phyloP scores from a whole-genome alignment of 2,888 invertebrate genomes.

The Ypsolopha sequella region DNA sequence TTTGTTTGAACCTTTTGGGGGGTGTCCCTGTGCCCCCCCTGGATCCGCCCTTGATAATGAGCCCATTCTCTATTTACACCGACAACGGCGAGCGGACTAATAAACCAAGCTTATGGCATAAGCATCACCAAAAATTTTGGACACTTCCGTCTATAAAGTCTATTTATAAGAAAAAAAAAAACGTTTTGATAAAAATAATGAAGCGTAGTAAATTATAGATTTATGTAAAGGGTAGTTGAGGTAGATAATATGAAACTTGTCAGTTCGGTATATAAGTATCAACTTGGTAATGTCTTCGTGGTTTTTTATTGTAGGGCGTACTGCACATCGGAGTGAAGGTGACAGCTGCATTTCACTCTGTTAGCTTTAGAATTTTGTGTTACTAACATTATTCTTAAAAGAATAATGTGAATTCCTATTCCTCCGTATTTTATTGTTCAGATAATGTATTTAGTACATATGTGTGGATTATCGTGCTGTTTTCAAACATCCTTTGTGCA shows the following conservation, averaged over 20 bases:
- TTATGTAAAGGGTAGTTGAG: not conserved
- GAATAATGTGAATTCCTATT: not conserved
- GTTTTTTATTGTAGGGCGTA: not conserved
- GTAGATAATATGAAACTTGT: no score
- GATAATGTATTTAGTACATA: no score
- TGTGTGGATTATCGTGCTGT: no score
- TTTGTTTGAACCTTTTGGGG: no score
- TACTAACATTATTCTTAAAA: no score
- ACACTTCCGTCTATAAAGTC: no score
- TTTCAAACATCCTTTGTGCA: conserved; percentile 15
- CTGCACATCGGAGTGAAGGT: not conserved
- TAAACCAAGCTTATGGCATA: not conserved
- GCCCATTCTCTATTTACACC: no score
- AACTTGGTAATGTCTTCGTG: not conserved
- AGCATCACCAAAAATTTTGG: no score
- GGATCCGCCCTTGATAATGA: no score
- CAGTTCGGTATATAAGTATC: not conserved
- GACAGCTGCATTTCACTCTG: not conserved
- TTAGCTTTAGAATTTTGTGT: no score
- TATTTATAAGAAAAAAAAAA: no score
- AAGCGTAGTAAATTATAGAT: not conserved
- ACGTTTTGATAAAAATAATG: not conserved
- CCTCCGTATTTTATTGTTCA: not conserved
- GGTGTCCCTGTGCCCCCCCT: no score
- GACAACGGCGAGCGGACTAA: not conserved